Conservation (phyloP, 2,888 invertebrate genomes). For the Branchellion lobata region DNA sequence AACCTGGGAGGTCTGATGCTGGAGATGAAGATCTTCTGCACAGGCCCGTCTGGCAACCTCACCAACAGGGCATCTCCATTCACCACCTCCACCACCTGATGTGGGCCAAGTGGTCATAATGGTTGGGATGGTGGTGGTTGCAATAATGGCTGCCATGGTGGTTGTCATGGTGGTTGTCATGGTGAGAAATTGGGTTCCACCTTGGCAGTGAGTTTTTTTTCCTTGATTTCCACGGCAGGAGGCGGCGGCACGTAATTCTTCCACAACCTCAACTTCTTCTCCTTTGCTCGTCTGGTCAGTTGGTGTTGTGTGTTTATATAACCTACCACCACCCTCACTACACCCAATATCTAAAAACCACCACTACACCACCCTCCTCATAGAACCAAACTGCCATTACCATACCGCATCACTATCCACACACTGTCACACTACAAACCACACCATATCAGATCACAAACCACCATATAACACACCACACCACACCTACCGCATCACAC, state of each 20-base stretch:
- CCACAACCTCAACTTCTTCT: conserved; percentile 83
- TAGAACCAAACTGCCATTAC: neutral
- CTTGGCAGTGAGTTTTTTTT: conserved; percentile 59
- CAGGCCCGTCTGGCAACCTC: conserved; percentile 73
- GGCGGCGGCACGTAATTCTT: conserved; percentile 73
- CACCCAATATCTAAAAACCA: neutral
- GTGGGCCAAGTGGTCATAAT: neutral
- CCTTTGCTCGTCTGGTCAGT: conserved; percentile 72
- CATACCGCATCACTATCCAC: too few species aligned
- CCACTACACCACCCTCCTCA: neutral
- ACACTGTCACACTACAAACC: too few species aligned
- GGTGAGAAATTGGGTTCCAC: conserved; percentile 50
- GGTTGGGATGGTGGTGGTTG: too few species aligned
- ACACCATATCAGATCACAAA: too few species aligned
- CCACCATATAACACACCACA: too few species aligned
- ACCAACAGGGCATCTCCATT: conserved; percentile 91
- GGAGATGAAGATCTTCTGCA: conserved; percentile 89
- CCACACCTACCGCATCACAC: too few species aligned
- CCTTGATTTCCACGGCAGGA: conserved; percentile 56
- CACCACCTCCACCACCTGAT: conserved; percentile 78
- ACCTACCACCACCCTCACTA: neutral
- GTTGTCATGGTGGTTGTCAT: too few species aligned
- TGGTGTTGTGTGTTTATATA: neutral
- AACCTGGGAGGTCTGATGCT: conserved; percentile 91
- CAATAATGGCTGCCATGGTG: too few species aligned